Evolutionary conservation across 2,113 vertebrate genomes (phyloP).

Genomic region (Cyprinus carpio): DNA sequence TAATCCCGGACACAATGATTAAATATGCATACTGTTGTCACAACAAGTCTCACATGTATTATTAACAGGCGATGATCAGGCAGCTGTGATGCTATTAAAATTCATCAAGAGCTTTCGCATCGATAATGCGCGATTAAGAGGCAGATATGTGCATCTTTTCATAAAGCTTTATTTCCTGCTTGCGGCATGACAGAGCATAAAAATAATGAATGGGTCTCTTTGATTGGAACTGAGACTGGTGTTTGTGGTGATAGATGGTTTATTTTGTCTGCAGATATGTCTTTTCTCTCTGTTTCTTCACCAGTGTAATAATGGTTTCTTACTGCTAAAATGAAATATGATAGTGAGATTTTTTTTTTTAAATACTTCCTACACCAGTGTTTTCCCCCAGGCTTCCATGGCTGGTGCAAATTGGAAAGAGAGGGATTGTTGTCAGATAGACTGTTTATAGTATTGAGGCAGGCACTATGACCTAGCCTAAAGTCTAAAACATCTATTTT

Average conservation of each 20-base stretch:
- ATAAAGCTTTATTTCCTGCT: slow-evolving; percentile 37
- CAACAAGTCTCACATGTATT: slow-evolving; percentile 63
- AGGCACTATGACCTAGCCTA: slow-evolving; percentile 34
- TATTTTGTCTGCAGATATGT: slow-evolving; percentile 46
- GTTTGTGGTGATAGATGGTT: slow-evolving; percentile 61
- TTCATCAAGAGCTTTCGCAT: slow-evolving; percentile 52
- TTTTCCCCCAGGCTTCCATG: slow-evolving; percentile 8
- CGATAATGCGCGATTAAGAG: slow-evolving; percentile 55
- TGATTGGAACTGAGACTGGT: slow-evolving; percentile 25
- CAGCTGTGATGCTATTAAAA: slow-evolving; percentile 61
- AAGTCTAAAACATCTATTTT: slow-evolving; percentile 47
- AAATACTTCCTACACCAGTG: slow-evolving; percentile 5
- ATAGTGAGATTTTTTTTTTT: slow-evolving; percentile 18
- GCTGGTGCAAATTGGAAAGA: slow-evolving; percentile 49
- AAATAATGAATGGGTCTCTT: slow-evolving; percentile 32
- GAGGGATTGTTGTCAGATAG: slow-evolving; percentile 48
- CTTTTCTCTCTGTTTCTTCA: slow-evolving; percentile 41
- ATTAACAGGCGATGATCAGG: slow-evolving; percentile 66
- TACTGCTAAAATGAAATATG: slow-evolving; percentile 59
- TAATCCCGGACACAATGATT: slow-evolving; percentile 61
- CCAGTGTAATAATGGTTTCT: slow-evolving; percentile 52
- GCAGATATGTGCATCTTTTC: slow-evolving; percentile 44
- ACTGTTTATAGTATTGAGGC: slow-evolving; percentile 50
- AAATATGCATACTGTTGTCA: slow-evolving; percentile 69
- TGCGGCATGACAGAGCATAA: slow-evolving; percentile 37